Evolutionary conservation across 1,140 invertebrate genomes (phyloP).

Genomic region (Drosophila sulfurigaster): DNA sequence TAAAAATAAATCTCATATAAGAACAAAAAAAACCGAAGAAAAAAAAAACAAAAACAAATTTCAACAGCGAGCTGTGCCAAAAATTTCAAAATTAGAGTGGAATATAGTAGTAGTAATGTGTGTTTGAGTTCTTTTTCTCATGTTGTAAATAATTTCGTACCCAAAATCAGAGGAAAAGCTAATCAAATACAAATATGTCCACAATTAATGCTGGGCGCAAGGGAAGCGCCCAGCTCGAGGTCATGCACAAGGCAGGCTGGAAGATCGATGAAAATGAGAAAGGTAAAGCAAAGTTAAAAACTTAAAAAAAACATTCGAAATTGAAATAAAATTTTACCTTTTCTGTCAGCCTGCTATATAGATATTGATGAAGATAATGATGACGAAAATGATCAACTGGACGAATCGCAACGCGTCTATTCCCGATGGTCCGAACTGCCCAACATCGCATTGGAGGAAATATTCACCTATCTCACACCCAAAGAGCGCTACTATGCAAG

Average conservation of each 20-base stretch:
- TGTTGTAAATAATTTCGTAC: conserved; percentile 61
- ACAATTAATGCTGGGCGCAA: conserved; percentile 46
- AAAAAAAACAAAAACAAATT: conserved; percentile 34
- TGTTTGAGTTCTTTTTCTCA: conserved; percentile 14
- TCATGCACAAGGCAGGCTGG: conserved; percentile 86
- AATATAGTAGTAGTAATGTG: conserved; percentile 55
- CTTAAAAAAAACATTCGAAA: conserved; percentile 1
- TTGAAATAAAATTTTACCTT: too few species aligned
- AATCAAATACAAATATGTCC: conserved; percentile 44
- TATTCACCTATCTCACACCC: conserved; percentile 90
- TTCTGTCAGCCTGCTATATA: conserved; percentile 87
- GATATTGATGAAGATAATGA: conserved; percentile 86
- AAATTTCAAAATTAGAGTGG: conserved; percentile 81
- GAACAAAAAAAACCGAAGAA: conserved; percentile 32
- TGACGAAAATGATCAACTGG: conserved; percentile 83
- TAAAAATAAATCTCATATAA: conserved; percentile 68
- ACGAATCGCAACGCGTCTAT: conserved; percentile 84
- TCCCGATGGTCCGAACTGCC: conserved; percentile 90
- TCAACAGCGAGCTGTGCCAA: conserved; percentile 66
- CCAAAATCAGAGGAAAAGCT: conserved; percentile 25
- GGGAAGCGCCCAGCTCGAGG: conserved; percentile 58
- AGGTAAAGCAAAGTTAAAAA: conserved; percentile 75
- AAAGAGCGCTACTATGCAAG: conserved; percentile 91
- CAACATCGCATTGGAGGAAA: conserved; percentile 91
- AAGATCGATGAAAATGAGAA: conserved; percentile 87